These are phyloP conservation scores for Hetaerina titia DNA, from an alignment of 2,888 invertebrate genomes.

Conservation along the genomic window DNA sequence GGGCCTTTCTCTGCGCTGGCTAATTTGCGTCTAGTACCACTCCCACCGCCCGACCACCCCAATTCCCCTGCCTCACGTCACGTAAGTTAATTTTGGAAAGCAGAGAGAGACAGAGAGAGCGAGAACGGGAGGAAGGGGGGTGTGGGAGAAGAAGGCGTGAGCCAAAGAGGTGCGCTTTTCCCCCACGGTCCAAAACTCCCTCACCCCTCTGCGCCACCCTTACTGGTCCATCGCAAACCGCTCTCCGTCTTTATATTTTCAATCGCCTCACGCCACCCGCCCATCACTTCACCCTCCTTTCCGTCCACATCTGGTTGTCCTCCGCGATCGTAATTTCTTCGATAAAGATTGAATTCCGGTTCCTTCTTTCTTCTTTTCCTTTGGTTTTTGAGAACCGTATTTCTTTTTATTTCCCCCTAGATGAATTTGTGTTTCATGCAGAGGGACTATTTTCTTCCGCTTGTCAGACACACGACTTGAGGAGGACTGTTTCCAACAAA, in stretches of 20 bases:
- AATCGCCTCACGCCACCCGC: not conserved
- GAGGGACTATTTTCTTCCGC: no score
- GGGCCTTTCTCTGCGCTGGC: not conserved
- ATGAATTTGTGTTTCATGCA: no score
- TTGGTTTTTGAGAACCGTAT: no score
- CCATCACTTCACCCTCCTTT: not conserved
- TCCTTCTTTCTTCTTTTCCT: no score
- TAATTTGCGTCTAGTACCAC: not conserved
- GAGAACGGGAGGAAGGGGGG: no score
- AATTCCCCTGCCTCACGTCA: not conserved
- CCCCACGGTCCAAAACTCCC: not conserved
- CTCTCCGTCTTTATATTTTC: no score
- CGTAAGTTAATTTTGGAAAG: constrained; percentile 6
- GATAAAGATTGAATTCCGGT: not conserved
- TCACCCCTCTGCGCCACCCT: no score
- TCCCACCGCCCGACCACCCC: not conserved
- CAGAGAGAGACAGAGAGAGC: not conserved
- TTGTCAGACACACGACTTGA: no score
- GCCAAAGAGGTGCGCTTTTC: not conserved
- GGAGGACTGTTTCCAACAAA: no score
- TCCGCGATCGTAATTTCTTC: not conserved
- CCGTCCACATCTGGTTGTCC: no score
- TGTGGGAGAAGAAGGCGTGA: not conserved
- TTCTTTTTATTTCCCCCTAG: no score
- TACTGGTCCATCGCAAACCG: no score